Base-by-base conservation (phyloP, 2,113 vertebrate genomes). In the Raja brachyura region DNA sequence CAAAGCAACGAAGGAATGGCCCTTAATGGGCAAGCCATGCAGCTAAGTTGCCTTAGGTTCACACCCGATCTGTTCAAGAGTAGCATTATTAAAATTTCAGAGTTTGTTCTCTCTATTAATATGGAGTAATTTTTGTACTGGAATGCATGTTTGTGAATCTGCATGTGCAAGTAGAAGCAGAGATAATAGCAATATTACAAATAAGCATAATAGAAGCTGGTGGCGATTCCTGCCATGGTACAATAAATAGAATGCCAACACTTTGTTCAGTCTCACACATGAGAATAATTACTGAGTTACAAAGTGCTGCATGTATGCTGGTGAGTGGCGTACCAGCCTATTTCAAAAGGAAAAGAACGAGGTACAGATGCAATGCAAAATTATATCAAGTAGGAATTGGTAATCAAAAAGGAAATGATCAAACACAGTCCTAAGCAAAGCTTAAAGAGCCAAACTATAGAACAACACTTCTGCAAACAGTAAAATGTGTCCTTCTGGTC, bases 401-500 rank as follows among this genome's bases (percentile, higher is more conserved):
- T 63, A 59, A 88, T 63, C 83, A 13, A 88, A 2, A 48, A 48
- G 39, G 3, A 48, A 48, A 48, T 63, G 83, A 88, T 63, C 83
- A 13, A 88, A 2, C 83, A 88, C 83, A 31, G 28, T 92, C 90
- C 68, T 28, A 22, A 92, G 39, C 73, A 18, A 92, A 11, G 39
- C 61, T 39, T 39, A 74, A 48, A 92, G 39, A 73, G 20, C 66
- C 39, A 92, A 92, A 54, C 18, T 73, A 14, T 68, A 92, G 68
- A n/a, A 0, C 59, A 63, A 92, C 39, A 28, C 22, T 92, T 92
- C 11, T 70, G 48, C 20, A 92, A 39, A 92, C 31, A 54, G 66
- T 92, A 73, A 92, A 92, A 92, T 10, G 66, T 92, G 90, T 92
- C 90, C 90, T 92, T 92, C 90, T 73, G 68, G 66, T 92, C 90